Conservation (phyloP, 2,888 invertebrate species). For the Nowickia ferox region DNA sequence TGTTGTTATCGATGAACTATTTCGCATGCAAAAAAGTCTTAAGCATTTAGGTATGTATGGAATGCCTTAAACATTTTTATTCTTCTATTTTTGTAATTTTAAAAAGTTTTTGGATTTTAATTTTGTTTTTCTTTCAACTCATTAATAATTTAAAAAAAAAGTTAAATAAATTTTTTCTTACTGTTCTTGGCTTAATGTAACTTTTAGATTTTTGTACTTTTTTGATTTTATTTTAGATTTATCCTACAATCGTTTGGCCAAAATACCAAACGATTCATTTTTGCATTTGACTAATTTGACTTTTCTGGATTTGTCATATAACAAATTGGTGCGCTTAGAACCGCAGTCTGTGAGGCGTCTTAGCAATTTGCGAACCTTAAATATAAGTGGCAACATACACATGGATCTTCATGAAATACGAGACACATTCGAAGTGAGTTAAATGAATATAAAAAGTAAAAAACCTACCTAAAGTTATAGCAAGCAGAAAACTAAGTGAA, state of each 20-base stretch:
- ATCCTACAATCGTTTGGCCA: conserved; percentile 89
- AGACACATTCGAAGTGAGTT: conserved; percentile 81
- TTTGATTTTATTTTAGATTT: conserved; percentile 82
- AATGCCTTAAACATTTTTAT: neutral
- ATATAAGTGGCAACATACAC: conserved; percentile 87
- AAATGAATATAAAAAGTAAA: neutral
- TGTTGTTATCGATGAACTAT: conserved; percentile 89
- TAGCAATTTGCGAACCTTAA: conserved; percentile 85
- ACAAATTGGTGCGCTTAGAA: conserved; percentile 89
- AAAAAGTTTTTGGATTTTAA: conserved; percentile 4
- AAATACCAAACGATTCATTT: conserved; percentile 89
- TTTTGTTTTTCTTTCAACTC: neutral
- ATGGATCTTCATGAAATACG: conserved; percentile 82
- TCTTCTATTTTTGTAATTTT: neutral
- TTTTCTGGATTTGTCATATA: conserved; percentile 90
- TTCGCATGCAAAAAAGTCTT: conserved; percentile 83
- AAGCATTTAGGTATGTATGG: conserved; percentile 81
- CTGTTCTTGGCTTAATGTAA: conserved; percentile 30
- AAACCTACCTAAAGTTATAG: neutral
- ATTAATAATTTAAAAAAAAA: conserved; percentile 8
- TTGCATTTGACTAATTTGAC: conserved; percentile 88
- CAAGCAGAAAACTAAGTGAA: neutral
- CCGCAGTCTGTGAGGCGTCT: conserved; percentile 84
- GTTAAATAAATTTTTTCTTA: neutral
- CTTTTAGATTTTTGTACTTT: neutral